phyloP scores from a whole-genome alignment of 2,888 invertebrate genomes.

The Macaria liturata region DNA sequence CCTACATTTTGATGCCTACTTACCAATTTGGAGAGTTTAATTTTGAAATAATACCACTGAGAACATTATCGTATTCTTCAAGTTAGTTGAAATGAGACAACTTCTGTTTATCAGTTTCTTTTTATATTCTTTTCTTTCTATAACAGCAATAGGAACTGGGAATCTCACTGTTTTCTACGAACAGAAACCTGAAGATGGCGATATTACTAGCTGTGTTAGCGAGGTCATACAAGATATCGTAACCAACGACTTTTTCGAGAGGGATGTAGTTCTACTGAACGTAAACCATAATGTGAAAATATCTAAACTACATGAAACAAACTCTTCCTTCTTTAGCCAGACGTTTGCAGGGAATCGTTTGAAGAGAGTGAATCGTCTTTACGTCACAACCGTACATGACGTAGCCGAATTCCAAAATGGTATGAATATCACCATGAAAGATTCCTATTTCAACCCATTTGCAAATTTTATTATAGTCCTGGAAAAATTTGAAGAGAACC shows the following conservation, averaged over 20 bases:
- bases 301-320: conserved; percentile 35
- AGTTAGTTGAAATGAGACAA: conserved; percentile 11
- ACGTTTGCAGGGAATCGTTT: conserved; percentile 33
- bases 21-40: neutral
- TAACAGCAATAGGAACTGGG: neutral
- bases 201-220: neutral
- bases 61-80: neutral
- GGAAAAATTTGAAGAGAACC: conserved; percentile 25
- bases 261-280: conserved; percentile 40
- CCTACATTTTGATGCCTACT: neutral
- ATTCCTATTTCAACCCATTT: conserved; percentile 45
- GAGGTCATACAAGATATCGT: neutral
- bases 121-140: neutral
- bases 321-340: conserved; percentile 39
- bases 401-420: conserved; percentile 37
- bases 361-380: conserved; percentile 34
- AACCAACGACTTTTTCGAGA: neutral
- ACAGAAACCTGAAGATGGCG: neutral
- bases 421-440: conserved; percentile 33
- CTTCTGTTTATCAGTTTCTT: conserved; percentile 8
- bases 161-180: neutral
- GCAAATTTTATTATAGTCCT: conserved; percentile 47
- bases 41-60: neutral
- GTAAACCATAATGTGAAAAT: conserved; percentile 34
- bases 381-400: conserved; percentile 40